A percentile compares a stretch with the other conserved stretches of the same genome.
phyloP scores from a whole-genome alignment of 2,797 vertebrate species.

The Brachymystax lenok region DNA sequence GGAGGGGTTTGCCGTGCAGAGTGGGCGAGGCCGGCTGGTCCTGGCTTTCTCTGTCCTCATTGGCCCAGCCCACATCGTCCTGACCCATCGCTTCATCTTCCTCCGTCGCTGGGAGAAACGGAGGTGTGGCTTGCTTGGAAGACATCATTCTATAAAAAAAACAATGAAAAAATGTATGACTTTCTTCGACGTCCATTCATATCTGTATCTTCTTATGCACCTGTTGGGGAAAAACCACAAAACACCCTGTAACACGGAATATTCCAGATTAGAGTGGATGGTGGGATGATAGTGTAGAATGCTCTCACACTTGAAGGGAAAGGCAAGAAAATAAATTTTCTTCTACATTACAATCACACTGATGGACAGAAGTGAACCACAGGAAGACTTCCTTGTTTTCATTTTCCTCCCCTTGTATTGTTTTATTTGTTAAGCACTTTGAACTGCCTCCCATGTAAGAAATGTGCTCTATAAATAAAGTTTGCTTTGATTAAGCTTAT shows the following conservation, averaged over 20 bases:
- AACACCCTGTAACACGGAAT: not conserved
- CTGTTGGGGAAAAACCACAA: not conserved
- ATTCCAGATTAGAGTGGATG: not conserved
- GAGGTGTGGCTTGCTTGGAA: constrained; percentile 92
- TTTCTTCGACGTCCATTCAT: not conserved
- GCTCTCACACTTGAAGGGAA: not conserved
- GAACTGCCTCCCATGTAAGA: too few species aligned
- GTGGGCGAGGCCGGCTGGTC: constrained; percentile 76
- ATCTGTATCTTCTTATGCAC: not conserved
- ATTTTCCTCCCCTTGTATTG: not conserved
- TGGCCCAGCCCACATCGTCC: constrained; percentile 80
- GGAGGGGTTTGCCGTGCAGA: constrained; percentile 78
- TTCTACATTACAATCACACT: not conserved
- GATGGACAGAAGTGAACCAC: not conserved
- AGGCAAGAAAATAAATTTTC: not conserved
- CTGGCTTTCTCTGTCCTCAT: constrained; percentile 78
- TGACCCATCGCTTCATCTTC: constrained; percentile 85
- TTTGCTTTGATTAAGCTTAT: too few species aligned
- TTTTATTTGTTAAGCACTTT: too few species aligned
- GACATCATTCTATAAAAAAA: constrained; percentile 89
- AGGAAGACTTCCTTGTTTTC: not conserved
- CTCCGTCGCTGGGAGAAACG: constrained; percentile 83
- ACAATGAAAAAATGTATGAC: constrained; percentile 12
- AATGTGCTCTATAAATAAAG: too few species aligned
- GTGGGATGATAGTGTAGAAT: not conserved